Conservation (phyloP, 2,797 vertebrate genomes). For the Hyperoplus immaculatus region DNA sequence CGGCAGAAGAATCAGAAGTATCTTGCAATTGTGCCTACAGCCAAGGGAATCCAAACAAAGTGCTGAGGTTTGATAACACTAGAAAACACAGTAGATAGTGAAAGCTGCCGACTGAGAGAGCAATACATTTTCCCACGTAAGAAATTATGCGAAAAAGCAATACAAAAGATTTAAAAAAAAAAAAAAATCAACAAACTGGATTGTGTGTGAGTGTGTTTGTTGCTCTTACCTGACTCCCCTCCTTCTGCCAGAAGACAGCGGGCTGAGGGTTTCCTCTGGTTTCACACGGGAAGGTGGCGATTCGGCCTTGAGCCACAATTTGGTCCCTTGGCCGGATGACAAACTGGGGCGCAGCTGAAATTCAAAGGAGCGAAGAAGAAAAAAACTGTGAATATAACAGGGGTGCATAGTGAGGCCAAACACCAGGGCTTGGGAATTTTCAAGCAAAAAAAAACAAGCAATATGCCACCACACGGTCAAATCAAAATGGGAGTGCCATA, state of each 20-base stretch:
- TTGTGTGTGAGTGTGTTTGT: slow-evolving; percentile 6
- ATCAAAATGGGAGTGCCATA: slow-evolving; percentile 66
- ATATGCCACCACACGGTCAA: slow-evolving; percentile 53
- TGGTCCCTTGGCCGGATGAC: slow-evolving; percentile 98
- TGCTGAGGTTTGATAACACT: slow-evolving; percentile 21
- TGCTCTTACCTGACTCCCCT: slow-evolving; percentile 95
- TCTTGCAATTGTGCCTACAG: slow-evolving; percentile 25
- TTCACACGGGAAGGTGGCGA: slow-evolving; percentile 96
- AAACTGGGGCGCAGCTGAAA: slow-evolving; percentile 96
- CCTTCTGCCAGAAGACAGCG: slow-evolving; percentile 99
- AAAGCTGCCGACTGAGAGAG: slow-evolving; percentile 25
- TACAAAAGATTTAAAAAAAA: background rate
- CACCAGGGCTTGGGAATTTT: slow-evolving; percentile 44
- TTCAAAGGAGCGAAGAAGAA: slow-evolving; percentile 47
- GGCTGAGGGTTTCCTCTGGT: slow-evolving; percentile 99
- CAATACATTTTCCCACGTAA: slow-evolving; percentile 16
- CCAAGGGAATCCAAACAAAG: slow-evolving; percentile 40
- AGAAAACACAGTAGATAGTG: slow-evolving; percentile 1
- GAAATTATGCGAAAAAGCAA: slow-evolving; percentile 13
- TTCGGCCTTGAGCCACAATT: slow-evolving; percentile 96
- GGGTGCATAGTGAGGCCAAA: background rate
- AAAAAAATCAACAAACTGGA: background rate
- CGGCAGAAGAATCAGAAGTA: slow-evolving; percentile 16
- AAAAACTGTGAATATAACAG: slow-evolving; percentile 43
- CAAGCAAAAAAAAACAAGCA: slow-evolving; percentile 75